Evolutionary conservation across 2,113 vertebrate species (phyloP), one percentile per base, ranked within the genome.

Genomic region (Salvelinus fontinalis): DNA sequence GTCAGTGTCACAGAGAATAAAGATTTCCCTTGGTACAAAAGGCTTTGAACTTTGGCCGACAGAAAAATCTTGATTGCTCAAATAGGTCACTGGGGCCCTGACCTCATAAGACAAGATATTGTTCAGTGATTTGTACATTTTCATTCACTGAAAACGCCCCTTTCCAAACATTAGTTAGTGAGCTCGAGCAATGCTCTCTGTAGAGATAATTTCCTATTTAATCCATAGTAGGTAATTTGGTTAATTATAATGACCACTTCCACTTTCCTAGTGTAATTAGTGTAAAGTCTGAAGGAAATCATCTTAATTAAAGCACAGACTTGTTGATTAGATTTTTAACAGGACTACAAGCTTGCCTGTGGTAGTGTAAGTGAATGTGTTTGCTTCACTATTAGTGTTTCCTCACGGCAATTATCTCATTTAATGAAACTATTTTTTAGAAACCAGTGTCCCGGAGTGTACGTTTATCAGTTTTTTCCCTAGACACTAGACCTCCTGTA

Each of bases 11-110:
- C 67, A 6, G 59, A 67, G 78, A 77, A 81, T 72, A 71, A 68
- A 81, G 81, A 87, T 89, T 86, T 81, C 84, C 81, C 83, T 90
- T 83, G 72, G 83, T 70, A 82, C 75, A 71, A 76, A 76, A 73
- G 75, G 74, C 84, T 88, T 86, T 86, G 84, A 87, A 85, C 81
- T 76, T 48, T 62, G 74, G 75, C 71, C 75, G 44, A 81, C 70
- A 26, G 74, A 74, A 75, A 85, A 80, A 69, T 57, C 75, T 71
- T 44, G 70, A 75, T 77, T 8, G 39, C 76, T 75, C 62, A 69
- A 73, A 85, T 74, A 81, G 79, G 85, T 85, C 83, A 86, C 69
- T 54, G 73, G 83, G 81, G 83, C 83, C 78, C 78, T 74, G 81
- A 75, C 80, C 54, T 20, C 76, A 66, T 84, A 74, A 82, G 83